A percentile compares a stretch with the other conserved stretches of the same genome.
phyloP scores from a whole-genome alignment of 2,113 vertebrate genomes.

The Noturus placidus region DNA sequence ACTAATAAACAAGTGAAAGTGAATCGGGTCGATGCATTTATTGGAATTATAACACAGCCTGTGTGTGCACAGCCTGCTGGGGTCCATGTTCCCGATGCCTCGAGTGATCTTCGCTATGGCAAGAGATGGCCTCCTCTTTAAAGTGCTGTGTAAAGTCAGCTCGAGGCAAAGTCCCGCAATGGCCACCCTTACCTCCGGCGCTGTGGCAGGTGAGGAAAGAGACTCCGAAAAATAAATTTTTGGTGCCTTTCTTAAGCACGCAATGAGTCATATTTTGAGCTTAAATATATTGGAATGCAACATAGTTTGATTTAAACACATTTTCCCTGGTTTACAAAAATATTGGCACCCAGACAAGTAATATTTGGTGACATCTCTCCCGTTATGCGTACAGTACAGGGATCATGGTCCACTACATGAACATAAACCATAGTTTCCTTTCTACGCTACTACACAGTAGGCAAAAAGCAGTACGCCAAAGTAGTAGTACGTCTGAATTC shows the following conservation, averaged over 20 bases:
- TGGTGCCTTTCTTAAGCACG: not conserved
- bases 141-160: constrained; percentile 74
- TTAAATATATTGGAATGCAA: not conserved
- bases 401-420: not conserved
- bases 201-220: constrained; percentile 72
- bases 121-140: constrained; percentile 81
- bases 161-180: constrained; percentile 76
- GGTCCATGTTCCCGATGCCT: constrained; percentile 87
- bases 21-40: not conserved
- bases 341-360: not conserved
- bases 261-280: not conserved
- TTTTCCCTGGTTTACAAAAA: not conserved
- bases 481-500: no score
- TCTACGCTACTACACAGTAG: no score
- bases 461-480: no score
- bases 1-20: not conserved
- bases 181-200: constrained; percentile 77
- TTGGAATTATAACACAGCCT: not conserved
- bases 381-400: not conserved
- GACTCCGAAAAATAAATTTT: not conserved
- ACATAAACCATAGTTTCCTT: not conserved
- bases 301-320: not conserved
- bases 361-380: not conserved
- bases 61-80: constrained; percentile 75
- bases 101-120: constrained; percentile 89